Evolutionary conservation across 2,888 invertebrate species (phyloP).

Genomic region (Amphipoea oculea): DNA sequence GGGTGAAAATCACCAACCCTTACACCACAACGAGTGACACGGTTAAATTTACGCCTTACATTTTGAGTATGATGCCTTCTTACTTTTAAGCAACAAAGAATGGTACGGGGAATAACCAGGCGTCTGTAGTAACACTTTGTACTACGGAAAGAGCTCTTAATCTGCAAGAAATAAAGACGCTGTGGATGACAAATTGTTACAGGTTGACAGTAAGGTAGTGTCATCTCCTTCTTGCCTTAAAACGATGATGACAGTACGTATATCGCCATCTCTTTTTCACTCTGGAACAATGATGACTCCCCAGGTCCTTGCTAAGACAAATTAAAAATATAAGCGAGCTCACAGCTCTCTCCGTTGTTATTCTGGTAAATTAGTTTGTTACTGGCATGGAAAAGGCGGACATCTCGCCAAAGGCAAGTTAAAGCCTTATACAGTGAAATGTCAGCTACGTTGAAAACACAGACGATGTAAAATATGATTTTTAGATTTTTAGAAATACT

Average conservation of each 20-base stretch:
- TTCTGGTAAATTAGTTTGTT: slow-evolving; percentile 17
- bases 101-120: no score
- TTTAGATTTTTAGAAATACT: not conserved
- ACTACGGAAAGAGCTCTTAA: not conserved
- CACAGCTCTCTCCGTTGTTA: slow-evolving; percentile 1
- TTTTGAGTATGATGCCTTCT: not conserved
- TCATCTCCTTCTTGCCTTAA: not conserved
- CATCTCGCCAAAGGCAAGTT: not conserved
- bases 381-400: not conserved
- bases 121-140: not conserved
- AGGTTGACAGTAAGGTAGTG: not conserved
- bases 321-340: slow-evolving; percentile 2
- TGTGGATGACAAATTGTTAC: not conserved
- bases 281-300: not conserved
- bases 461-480: not conserved
- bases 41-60: slow-evolving; percentile 1
- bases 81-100: not conserved
- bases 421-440: slow-evolving; percentile 21
- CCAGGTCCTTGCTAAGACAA: not conserved
- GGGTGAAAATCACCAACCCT: slow-evolving; percentile 25
- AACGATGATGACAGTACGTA: not conserved
- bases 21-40: not conserved
- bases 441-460: not conserved
- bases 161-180: not conserved
- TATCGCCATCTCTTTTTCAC: not conserved